Conservation (phyloP, 2,888 invertebrate genomes). For the Anodontia alba region DNA sequence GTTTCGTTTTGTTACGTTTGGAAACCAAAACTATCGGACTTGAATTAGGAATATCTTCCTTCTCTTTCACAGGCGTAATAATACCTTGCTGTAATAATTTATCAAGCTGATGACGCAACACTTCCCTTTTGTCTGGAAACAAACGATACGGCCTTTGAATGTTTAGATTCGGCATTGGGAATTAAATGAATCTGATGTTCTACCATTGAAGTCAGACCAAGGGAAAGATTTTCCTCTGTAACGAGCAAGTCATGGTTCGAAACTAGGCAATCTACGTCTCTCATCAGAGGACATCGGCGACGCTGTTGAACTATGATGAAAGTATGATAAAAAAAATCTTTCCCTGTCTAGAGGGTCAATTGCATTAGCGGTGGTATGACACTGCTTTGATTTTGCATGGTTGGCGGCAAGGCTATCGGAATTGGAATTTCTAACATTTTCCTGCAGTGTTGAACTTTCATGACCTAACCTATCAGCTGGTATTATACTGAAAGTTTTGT, state of each 20-base stretch:
- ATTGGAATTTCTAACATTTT: not conserved
- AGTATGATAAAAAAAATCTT: slow-evolving; percentile 4
- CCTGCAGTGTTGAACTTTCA: not conserved
- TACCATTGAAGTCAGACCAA: too few species aligned
- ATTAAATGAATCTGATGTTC: too few species aligned
- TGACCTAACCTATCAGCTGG: not conserved
- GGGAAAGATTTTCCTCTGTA: too few species aligned
- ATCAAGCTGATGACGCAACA: slow-evolving; percentile 37
- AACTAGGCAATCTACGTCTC: not conserved
- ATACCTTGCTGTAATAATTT: slow-evolving; percentile 35
- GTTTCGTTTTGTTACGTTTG: slow-evolving; percentile 29
- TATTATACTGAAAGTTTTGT: not conserved
- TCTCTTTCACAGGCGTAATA: slow-evolving; percentile 33
- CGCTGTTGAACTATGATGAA: slow-evolving; percentile 10
- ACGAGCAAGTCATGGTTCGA: slow-evolving; percentile 26
- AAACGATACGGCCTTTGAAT: slow-evolving; percentile 41
- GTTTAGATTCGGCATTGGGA: too few species aligned
- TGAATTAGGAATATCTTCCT: slow-evolving; percentile 39
- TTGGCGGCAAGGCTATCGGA: not conserved
- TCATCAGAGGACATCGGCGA: slow-evolving; percentile 14
- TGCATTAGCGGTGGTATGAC: not conserved
- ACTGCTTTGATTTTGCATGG: not conserved
- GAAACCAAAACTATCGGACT: slow-evolving; percentile 46
- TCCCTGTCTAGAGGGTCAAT: not conserved
- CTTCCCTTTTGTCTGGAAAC: slow-evolving; percentile 41